Base-by-base conservation (phyloP, 2,888 invertebrate species). In the Cephus pygmeus region DNA sequence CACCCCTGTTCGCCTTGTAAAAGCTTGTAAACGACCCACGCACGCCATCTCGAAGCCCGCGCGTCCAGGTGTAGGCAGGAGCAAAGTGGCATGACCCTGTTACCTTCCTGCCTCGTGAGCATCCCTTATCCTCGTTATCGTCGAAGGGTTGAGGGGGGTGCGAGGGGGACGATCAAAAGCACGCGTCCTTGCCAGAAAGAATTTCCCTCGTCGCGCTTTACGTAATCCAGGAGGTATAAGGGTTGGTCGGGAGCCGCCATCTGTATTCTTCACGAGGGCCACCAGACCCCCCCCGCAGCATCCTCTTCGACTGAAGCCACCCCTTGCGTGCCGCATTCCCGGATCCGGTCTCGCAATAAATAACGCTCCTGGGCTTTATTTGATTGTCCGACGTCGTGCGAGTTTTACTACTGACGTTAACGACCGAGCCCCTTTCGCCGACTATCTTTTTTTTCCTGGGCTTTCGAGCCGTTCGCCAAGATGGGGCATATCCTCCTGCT, bases 181-280 rank as follows among this genome's bases (percentile, higher is more conserved):
- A 79, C 81, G 79, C 81, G 80, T 81, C 81, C 75, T 78, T 77
- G 78, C 75, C 75, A 76, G 73, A 81, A 75, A 80, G 83, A 86
- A 87, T 86, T 87, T 82, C 80, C 81, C 75, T 79, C 78, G 56
- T 23, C 23, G 56, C 23, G 56, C 56, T 56, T 9, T 15, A 56
- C 80, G 79, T 84, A 84, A 85, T 84, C 83, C 82, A 36, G 69
- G 75, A 12, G 75, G 75, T 79, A 79, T 83, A 84, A 84, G 83
- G 79, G 77, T 80, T 71, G n/a, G 4, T 73, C 75, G 71, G 69
- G 73, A 73, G 69, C 69, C 69, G 12, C 36, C n/a, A 69, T 77
- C 71, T 68, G 33, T 69, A 15, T 75, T 75, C 71, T 69, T 77
- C 74, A 71, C 23, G 71, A 31, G 71, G 34, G 31, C 33, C 71